Base-by-base conservation (phyloP, 1,140 invertebrate species). In the Bacillus rossius region DNA sequence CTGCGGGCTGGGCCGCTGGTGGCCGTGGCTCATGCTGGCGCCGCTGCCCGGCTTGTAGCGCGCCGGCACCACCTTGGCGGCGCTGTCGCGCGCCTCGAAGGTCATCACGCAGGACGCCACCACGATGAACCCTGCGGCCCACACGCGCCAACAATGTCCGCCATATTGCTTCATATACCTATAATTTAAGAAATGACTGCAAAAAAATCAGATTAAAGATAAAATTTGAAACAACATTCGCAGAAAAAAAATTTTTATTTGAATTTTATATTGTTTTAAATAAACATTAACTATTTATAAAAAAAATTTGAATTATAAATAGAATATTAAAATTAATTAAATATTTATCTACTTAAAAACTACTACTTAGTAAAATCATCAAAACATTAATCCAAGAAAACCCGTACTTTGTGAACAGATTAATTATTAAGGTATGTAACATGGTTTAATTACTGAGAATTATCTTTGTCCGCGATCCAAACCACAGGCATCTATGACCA, bases 81-180 rank as follows among this genome's bases (percentile, higher is more conserved):
- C 89, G 41, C 86, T 91, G 70, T 94, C 91, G 0, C 91, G 78
- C 0, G 91, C 90, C 69, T 94, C 92, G 66, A 94, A 95, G 0
- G 92, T 94, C 90, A 95, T 92, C n/a, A 96, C 92, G 64, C 91
- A 94, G 0, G 91, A 91, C 5, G 92, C 92, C 1, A 95, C 91
- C 3, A 96, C 90, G 55, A 94, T 92, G 68, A 96, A 93, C 16
- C 91, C 89, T 92, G 72, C 25, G 76, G 74, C 64, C n/a, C 20
- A 19, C 10, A 22, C 14, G 19, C n/a, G n/a, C n/a, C n/a, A n/a
- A n/a, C n/a, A n/a, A n/a, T n/a, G n/a, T n/a, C 38, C 67, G 65
- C 76, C 79, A 88, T 89, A 91, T 77, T 91, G n/a, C n/a, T n/a
- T n/a, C n/a, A n/a, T n/a, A n/a, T n/a, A n/a, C n/a, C n/a, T n/a